Evolutionary conservation across 2,888 invertebrate genomes (phyloP), one percentile per base, ranked within the genome.

Genomic region (Diaperis boleti): DNA sequence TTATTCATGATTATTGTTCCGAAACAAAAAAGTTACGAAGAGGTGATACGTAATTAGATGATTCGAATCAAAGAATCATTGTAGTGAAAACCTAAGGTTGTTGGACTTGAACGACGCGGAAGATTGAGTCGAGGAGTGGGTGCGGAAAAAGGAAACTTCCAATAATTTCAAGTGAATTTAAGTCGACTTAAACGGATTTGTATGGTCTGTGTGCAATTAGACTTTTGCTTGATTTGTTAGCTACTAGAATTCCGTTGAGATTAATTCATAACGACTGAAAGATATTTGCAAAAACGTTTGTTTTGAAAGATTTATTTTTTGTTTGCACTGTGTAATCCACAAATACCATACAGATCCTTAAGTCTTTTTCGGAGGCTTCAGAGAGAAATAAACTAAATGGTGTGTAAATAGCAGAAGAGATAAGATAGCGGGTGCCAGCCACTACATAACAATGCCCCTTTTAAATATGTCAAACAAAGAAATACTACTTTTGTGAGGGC

Each of bases 51-150:
- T 50, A 50, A 50, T 50, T 50, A 50, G 50, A 50, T 20, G 15
- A 50, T 47, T 50, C 18, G 50, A 50, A 50, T 50, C 35, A 50
- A 17, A 35, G 50, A 50, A 17, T 17, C 18, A 35, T 50, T 50
- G 20, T 50, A 7, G 29, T 14, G 22, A 17, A 44, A 22, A 44
- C 20, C 10, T 33, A 33, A 50, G 50, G 50, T 50, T 50, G 22
- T 18, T 35, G 35, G 35, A 47, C 31, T 31, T 47, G 47, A 26
- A 33, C 33, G 33, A 33, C 13, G 33, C 33, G 33, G 33, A 33
- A 33, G 33, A 10, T 33, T 33, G 4, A 11, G 5, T 33, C 7
- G 4, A 35, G 41, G 2, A 15, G 18, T 18, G 41, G 18, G 17
- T 41, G 41, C 41, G 17, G 18, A 41, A 41, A 41, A 41, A 15